These are phyloP conservation scores for Torymus tubicola DNA, from an alignment of 2,888 invertebrate species.

Conservation along the genomic window DNA sequence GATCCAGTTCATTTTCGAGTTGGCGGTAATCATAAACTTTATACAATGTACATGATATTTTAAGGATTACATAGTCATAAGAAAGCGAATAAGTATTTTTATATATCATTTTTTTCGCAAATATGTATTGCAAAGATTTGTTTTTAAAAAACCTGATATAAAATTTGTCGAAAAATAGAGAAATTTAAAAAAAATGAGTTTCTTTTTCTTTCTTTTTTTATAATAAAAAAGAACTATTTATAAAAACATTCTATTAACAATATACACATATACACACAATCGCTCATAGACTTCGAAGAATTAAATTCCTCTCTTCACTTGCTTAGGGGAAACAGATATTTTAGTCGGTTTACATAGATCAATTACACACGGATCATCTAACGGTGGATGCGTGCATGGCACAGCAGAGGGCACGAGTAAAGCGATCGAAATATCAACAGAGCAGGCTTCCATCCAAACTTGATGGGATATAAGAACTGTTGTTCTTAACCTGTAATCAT, in stretches of 20 bases:
- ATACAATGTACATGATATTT: slow-evolving; percentile 19
- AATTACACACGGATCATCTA: slow-evolving; percentile 80
- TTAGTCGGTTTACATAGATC: slow-evolving; percentile 92
- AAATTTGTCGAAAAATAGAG: slow-evolving; percentile 14
- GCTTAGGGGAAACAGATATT: slow-evolving; percentile 91
- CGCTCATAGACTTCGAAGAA: slow-evolving; percentile 6
- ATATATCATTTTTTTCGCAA: slow-evolving; percentile 40
- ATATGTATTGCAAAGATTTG: slow-evolving; percentile 1
- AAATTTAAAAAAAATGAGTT: neutral
- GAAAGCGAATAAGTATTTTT: slow-evolving; percentile 46
- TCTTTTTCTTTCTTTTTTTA: slow-evolving; percentile 30
- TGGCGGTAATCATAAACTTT: slow-evolving; percentile 65
- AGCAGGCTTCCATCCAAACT: slow-evolving; percentile 94
- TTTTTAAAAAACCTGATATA: slow-evolving; percentile 14
- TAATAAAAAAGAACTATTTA: slow-evolving; percentile 18
- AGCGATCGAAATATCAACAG: slow-evolving; percentile 90
- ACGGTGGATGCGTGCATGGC: slow-evolving; percentile 75
- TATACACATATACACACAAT: slow-evolving; percentile 25
- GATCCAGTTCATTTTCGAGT: slow-evolving; percentile 72
- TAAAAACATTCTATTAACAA: slow-evolving; percentile 23
- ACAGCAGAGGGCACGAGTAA: slow-evolving; percentile 84
- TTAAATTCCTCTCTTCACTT: slow-evolving; percentile 88
- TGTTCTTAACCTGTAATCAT: slow-evolving; percentile 84
- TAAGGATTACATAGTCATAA: slow-evolving; percentile 31
- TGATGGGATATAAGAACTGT: slow-evolving; percentile 93